Conservation (phyloP, 2,113 vertebrate genomes). For the Pygoscelis antarcticus region DNA sequence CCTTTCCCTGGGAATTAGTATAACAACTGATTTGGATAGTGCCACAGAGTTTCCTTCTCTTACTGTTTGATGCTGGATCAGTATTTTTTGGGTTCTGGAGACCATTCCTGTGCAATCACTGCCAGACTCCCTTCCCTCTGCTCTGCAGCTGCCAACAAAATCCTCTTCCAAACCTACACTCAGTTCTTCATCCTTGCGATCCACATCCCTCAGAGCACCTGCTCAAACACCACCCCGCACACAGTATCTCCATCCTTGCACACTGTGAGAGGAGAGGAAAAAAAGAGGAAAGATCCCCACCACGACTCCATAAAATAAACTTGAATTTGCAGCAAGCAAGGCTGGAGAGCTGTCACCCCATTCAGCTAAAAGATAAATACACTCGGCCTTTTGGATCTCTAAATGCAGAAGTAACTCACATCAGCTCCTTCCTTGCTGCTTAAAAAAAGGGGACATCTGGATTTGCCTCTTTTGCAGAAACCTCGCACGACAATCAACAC, state of each 20-base stretch:
- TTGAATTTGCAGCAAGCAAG: background rate
- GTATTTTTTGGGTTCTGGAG: background rate
- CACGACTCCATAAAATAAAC: background rate
- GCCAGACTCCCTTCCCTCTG: background rate
- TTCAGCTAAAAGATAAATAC: background rate
- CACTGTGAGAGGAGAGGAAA: background rate
- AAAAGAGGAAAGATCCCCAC: background rate
- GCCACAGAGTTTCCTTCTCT: background rate
- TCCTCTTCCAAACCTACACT: background rate
- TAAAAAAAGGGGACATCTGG: background rate
- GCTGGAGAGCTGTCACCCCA: background rate
- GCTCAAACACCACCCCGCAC: background rate
- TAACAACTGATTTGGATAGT: background rate
- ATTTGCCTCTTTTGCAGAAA: background rate
- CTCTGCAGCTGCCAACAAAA: background rate
- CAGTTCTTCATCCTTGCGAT: background rate
- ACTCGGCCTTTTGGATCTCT: background rate
- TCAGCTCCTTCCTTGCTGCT: background rate
- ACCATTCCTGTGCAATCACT: background rate
- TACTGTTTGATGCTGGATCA: background rate
- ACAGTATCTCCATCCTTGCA: accelerated
- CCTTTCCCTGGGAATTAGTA: background rate
- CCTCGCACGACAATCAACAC: accelerated
- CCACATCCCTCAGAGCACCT: background rate
- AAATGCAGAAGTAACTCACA: background rate